Conservation (phyloP, 1,140 invertebrate genomes). For the Andrena cerasifolii region DNA sequence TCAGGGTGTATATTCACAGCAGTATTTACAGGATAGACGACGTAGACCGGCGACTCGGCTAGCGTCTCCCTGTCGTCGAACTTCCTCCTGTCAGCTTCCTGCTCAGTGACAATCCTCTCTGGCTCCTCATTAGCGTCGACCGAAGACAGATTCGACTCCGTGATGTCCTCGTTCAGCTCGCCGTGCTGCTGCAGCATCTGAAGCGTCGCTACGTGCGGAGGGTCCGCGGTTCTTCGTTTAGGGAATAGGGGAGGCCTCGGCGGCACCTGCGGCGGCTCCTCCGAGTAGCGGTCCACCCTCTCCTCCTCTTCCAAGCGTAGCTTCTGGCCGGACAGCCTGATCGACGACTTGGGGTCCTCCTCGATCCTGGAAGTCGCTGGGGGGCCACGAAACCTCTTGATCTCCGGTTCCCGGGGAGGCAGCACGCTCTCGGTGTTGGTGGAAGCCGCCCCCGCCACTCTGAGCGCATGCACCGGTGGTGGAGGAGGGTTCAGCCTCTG, state of each 20-base stretch:
- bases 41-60: constrained; percentile 83
- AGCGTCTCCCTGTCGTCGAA: constrained; percentile 50
- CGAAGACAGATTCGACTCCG: constrained; percentile 10
- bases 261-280: constrained; percentile 79
- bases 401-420: constrained; percentile 34
- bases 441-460: constrained; percentile 32
- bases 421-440: constrained; percentile 38
- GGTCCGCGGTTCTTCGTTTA: constrained; percentile 72
- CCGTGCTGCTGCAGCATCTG: constrained; percentile 85
- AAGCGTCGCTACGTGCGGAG: constrained; percentile 81
- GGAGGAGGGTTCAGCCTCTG: constrained; percentile 82
- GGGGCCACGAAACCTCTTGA: constrained; percentile 55
- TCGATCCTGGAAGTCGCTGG: constrained; percentile 18
- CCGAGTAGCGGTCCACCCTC: constrained; percentile 73
- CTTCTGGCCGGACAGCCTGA: constrained; percentile 57
- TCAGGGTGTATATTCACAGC: constrained; percentile 80
- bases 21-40: constrained; percentile 85
- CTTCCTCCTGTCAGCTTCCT: constrained; percentile 59
- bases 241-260: constrained; percentile 78
- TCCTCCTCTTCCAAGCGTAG: constrained; percentile 71
- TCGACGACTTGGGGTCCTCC: constrained; percentile 20
- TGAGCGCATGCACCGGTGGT: constrained; percentile 70
- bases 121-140: neutral
- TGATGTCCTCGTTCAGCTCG: constrained; percentile 58
- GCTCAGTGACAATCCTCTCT: constrained; percentile 9